Evolutionary conservation across 2,113 vertebrate species (phyloP), one percentile per base, ranked within the genome.

Genomic region (Cynocephalus volans): DNA sequence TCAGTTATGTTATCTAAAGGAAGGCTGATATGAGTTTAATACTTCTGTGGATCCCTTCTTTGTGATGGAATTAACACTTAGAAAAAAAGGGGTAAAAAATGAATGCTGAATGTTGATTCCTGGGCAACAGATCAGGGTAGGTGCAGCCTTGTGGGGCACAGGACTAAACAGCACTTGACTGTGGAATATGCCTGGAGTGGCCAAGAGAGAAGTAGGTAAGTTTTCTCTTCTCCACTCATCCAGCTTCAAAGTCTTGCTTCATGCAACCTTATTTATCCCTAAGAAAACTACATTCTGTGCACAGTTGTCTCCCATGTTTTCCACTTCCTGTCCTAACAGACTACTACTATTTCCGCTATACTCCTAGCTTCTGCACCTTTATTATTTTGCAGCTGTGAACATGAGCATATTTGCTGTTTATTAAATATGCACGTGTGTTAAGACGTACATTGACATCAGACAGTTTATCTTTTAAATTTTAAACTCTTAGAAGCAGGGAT

Each of bases 391-490:
- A 95, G 88, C 72, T 76, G 67, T 75, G n/a, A 76, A 85, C 31
- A 41, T 3, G 8, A 86, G 76, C 48, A 28, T 56, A 56, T n/a
- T 15, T 73, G 89, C 56, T 82, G 73, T 31, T 58, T 45, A 64
- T 7, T 24, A 69, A 75, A 26, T 23, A 23, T 26, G 64, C 13
- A 56, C 0, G 11, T 28, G 26, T 67, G 65, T 88, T 13, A 33
- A 56, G 73, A 76, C 0, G 6, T 19, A 26, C 48, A 24, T 0
- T 15, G 91, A 77, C 72, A 95, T 56, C 28, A 48, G 62, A 36
- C 23, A 41, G 92, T 89, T 97, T 83, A 93, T 93, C 80, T 65
- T 85, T 64, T 69, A 81, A 90, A 69, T 92, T 77, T 79, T 60
- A 80, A 84, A 89, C 36, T 69, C 64, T 80, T n/a, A 86, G 82